phyloP scores from a whole-genome alignment of 2,888 invertebrate genomes.

The Rhagium mordax region DNA sequence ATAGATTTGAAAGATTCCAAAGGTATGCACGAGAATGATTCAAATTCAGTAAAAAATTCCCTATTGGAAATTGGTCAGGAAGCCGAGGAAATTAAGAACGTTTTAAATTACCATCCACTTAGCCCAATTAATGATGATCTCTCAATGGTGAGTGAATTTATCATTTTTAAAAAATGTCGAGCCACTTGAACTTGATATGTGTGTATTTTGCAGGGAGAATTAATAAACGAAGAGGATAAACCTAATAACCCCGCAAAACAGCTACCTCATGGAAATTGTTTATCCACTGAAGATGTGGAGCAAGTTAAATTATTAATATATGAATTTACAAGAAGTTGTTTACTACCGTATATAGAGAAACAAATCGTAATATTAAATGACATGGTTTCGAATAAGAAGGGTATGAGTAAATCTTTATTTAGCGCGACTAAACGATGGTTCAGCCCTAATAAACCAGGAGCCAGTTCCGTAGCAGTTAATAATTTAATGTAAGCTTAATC shows the following conservation, averaged over 20 bases:
- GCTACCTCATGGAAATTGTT: constrained; percentile 81
- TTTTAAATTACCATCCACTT: constrained; percentile 78
- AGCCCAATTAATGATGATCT: constrained; percentile 78
- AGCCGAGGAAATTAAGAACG: constrained; percentile 65
- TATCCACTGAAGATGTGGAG: constrained; percentile 89
- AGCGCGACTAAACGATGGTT: constrained; percentile 98
- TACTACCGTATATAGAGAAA: constrained; percentile 93
- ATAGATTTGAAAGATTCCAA: constrained; percentile 60
- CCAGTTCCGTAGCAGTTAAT: constrained; percentile 79
- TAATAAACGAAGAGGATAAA: constrained; percentile 54
- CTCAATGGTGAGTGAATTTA: constrained; percentile 54
- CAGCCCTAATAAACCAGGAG: constrained; percentile 89
- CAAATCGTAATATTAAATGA: constrained; percentile 87
- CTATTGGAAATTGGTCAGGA: constrained; percentile 72
- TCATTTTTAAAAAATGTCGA: too few relatives aligned
- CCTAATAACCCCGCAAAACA: constrained; percentile 45
- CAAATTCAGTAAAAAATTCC: constrained; percentile 53
- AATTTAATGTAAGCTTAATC: constrained; percentile 88
- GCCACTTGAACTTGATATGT: too few relatives aligned
- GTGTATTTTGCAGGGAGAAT: constrained; percentile 55
- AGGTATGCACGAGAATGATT: constrained; percentile 60
- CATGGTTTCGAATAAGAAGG: constrained; percentile 88
- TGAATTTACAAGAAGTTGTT: constrained; percentile 88
- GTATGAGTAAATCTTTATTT: constrained; percentile 92
- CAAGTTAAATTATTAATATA: constrained; percentile 87